Conservation (phyloP, 2,797 vertebrate genomes). For the Prionace glauca region DNA sequence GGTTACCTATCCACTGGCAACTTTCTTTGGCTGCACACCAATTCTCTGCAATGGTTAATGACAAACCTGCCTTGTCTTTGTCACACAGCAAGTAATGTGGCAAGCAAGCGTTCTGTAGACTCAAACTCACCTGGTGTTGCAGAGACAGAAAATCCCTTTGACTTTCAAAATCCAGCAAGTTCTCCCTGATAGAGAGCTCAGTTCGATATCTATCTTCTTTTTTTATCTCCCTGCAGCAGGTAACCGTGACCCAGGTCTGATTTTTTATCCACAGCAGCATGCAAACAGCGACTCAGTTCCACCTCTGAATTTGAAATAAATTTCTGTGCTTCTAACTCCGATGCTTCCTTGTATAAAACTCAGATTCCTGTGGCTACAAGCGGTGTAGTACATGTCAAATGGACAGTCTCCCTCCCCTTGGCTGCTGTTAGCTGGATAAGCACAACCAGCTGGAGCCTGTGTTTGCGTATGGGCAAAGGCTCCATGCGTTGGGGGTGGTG, state of each 20-base stretch:
- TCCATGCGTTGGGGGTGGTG: background rate
- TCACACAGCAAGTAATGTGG: background rate
- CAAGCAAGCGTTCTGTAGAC: too few relatives aligned
- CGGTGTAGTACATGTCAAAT: background rate
- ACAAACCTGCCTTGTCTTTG: background rate
- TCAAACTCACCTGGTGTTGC: background rate
- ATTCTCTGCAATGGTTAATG: background rate
- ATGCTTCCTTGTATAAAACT: background rate
- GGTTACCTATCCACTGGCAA: background rate
- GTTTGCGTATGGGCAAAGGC: background rate
- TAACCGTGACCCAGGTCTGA: conserved; percentile 5
- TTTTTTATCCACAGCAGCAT: background rate
- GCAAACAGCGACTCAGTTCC: background rate
- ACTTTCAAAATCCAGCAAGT: background rate
- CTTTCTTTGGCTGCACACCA: background rate
- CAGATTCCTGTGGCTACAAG: background rate
- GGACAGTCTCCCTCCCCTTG: background rate
- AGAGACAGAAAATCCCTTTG: background rate
- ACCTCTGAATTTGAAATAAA: background rate
- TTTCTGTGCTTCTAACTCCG: background rate
- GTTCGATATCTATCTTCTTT: background rate
- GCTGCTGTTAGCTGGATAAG: background rate
- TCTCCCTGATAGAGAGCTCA: background rate
- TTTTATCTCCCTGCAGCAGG: background rate
- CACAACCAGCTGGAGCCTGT: background rate